Base-by-base conservation (phyloP, 2,113 vertebrate genomes). In the Rhinogobius similis region DNA sequence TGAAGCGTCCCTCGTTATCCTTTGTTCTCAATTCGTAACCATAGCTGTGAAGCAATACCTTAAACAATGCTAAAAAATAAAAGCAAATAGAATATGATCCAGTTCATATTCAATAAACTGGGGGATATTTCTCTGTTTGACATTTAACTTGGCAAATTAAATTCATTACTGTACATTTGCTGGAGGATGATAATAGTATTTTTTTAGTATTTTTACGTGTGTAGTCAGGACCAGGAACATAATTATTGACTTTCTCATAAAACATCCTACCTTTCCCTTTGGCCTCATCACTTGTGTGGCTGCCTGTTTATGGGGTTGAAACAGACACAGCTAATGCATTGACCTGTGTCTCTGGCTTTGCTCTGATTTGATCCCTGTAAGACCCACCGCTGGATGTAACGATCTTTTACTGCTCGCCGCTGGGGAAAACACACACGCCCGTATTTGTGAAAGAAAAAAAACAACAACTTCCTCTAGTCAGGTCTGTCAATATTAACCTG, bases 331-430 rank as follows among this genome's bases (percentile, higher is more conserved):
- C 69, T 77, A 67, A 76, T 24, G 70, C 78, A 90, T 84, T 75
- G 87, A 88, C 75, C 76, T 52, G 63, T 63, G 70, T 77, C 70
- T 5, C 23, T 29, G 67, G 81, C 73, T 78, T 76, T 73, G 79
- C 71, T 86, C 70, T 26, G 21, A 62, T 67, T 12, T 81, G 77
- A 79, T 82, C 65, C 69, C 58, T 73, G 73, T 82, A 70, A 67
- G 78, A 80, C 85, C 77, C 82, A 79, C 76, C 44, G 61, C 82
- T 65, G 77, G 46, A 79, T 84, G 23, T 55, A 86, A 88, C 69
- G 74, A 87, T 87, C 86, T 72, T 76, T 41, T 14, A 1, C 67
- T 74, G 76, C 77, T 32, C 64, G 50, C 79, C 85, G 71, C 73
- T 14, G 0, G 81, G 82, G 78, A 79, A 16, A 67, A 69, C 56